Evolutionary conservation across 30 jellyfish, hydroid and myxozoan species (phyloP).

Genomic region (Catostylus mosaicus): DNA sequence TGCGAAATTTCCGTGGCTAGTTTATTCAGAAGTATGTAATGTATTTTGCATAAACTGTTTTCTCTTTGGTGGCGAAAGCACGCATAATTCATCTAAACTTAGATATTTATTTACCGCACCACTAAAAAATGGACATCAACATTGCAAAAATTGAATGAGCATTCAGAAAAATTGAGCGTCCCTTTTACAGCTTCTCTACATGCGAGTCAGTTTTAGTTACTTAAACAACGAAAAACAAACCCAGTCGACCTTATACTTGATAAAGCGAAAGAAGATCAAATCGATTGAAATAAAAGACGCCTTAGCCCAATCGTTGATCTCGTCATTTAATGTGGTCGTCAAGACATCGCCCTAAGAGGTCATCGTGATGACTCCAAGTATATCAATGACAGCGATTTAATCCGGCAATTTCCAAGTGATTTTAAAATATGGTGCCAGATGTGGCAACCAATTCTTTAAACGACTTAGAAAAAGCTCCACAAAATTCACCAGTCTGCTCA

Average conservation of each 20-base stretch:
- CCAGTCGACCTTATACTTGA: neutral
- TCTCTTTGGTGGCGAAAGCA: slow-evolving; percentile 30
- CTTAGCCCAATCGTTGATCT: slow-evolving; percentile 49
- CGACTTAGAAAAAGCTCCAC: slow-evolving; percentile 48
- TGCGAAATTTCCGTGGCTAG: neutral
- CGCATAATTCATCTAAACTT: slow-evolving; percentile 20
- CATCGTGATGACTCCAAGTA: slow-evolving; percentile 31
- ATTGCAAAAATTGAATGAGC: too few relatives aligned
- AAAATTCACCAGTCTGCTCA: slow-evolving; percentile 61
- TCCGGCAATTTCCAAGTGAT: slow-evolving; percentile 27
- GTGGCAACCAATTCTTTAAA: slow-evolving; percentile 14
- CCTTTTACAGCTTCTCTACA: neutral
- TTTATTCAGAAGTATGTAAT: neutral
- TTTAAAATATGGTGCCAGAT: neutral
- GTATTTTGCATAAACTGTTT: slow-evolving; percentile 54
- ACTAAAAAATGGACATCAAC: too few relatives aligned
- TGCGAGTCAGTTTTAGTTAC: neutral
- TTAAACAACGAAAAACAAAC: too few relatives aligned
- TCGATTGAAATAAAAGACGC: slow-evolving; percentile 9
- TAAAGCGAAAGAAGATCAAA: neutral
- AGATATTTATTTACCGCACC: slow-evolving; percentile 29
- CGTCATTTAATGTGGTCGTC: slow-evolving; percentile 7
- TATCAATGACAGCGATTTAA: neutral
- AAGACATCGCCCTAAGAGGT: slow-evolving; percentile 18
- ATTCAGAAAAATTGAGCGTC: slow-evolving; percentile 33